Evolutionary conservation across 2,797 vertebrate species (phyloP).

Genomic region (Macropus fuliginosus): DNA sequence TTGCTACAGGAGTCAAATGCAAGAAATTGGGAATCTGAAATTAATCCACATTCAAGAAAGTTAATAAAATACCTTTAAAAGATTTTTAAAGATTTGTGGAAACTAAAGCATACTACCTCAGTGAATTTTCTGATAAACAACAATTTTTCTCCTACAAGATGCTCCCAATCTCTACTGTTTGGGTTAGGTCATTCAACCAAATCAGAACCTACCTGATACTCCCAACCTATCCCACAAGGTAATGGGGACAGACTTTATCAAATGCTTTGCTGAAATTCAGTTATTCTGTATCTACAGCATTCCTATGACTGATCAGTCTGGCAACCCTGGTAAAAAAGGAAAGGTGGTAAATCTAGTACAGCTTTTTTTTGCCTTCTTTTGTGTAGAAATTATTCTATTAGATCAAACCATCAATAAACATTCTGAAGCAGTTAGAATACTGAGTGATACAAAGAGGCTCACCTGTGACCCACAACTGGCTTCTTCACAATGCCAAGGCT

Average conservation of each 20-base stretch:
- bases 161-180: not conserved
- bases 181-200: not conserved
- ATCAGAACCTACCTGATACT: not conserved
- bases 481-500: not conserved
- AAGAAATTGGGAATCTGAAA: constrained; percentile 98
- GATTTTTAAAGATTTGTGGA: constrained; percentile 45
- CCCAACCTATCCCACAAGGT: not conserved
- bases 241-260: not conserved
- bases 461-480: not conserved
- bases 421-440: not conserved
- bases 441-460: not conserved
- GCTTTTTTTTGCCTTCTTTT: not conserved
- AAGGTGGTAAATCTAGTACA: not conserved
- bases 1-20: constrained; percentile 95
- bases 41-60: constrained; percentile 60
- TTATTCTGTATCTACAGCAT: not conserved
- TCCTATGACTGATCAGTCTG: not conserved
- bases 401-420: not conserved
- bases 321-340: not conserved
- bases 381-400: not conserved
- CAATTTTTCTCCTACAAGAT: not conserved
- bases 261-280: not conserved
- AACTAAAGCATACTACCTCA: constrained; percentile 19
- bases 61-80: constrained; percentile 25
- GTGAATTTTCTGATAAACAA: constrained; percentile 10